Conservation (phyloP, 1,140 invertebrate species). For the Drosophila pallidifrons region DNA sequence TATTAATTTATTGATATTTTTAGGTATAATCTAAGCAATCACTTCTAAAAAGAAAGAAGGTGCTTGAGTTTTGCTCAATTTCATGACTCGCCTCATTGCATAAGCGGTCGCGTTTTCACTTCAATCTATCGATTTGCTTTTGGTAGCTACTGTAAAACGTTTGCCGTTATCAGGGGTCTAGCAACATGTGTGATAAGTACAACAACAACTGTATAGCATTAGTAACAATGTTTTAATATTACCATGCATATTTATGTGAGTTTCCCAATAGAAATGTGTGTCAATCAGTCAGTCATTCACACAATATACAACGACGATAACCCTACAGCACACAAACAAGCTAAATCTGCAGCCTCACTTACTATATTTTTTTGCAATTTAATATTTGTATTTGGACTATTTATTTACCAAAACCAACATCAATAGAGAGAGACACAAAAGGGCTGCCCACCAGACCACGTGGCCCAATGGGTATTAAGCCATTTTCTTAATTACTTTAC, state of each 20-base stretch:
- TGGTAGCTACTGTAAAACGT: constrained; percentile 33
- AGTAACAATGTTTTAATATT: constrained; percentile 20
- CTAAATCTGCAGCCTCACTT: background rate
- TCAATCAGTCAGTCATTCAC: constrained; percentile 6
- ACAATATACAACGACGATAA: constrained; percentile 4
- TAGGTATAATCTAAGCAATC: background rate
- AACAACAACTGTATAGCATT: constrained; percentile 32
- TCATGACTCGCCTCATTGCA: background rate
- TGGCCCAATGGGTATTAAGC: constrained; percentile 10
- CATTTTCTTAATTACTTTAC: constrained; percentile 51
- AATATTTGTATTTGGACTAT: constrained; percentile 35
- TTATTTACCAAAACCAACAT: constrained; percentile 17
- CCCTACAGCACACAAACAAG: background rate
- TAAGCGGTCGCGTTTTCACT: background rate
- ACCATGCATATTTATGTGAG: background rate
- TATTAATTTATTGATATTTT: constrained; percentile 23
- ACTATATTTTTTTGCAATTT: constrained; percentile 21
- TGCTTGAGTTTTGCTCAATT: background rate
- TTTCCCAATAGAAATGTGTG: background rate
- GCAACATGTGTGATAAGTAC: constrained; percentile 40
- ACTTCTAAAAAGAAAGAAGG: background rate
- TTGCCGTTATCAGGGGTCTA: constrained; percentile 25
- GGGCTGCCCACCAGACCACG: background rate
- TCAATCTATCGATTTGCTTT: constrained; percentile 40
- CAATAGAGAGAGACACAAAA: background rate